phyloP scores from a whole-genome alignment of 1,140 invertebrate species.

The Bombus huntii region DNA sequence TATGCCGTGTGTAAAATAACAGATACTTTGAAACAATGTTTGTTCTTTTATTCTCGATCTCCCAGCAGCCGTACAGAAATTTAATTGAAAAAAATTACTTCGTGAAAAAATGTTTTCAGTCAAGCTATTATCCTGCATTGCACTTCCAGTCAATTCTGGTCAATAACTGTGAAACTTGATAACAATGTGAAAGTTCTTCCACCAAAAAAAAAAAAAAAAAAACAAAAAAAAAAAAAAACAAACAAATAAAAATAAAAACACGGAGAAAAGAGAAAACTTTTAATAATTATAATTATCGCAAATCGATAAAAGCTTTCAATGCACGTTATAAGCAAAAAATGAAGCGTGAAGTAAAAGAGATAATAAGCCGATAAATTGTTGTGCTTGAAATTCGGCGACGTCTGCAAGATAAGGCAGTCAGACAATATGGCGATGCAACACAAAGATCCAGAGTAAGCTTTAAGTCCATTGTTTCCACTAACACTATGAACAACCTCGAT shows the following conservation, averaged over 20 bases:
- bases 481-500: constrained; percentile 27
- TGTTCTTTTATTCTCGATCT: neutral
- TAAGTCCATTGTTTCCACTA: constrained; percentile 26
- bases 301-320: constrained; percentile 14
- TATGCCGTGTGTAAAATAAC: neutral
- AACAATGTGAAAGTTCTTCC: neutral
- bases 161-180: neutral
- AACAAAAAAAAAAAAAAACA: neutral
- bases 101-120: neutral
- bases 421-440: neutral
- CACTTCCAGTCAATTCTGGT: neutral
- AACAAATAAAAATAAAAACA: neutral
- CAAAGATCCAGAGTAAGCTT: constrained; percentile 3
- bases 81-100: neutral
- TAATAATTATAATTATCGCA: neutral
- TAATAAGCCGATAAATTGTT: neutral
- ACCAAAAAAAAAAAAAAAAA: neutral
- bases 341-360: neutral
- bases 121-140: neutral
- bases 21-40: neutral
- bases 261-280: neutral
- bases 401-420: neutral
- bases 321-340: neutral
- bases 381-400: constrained; percentile 17
- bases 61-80: neutral